These are phyloP conservation scores for Chrysolina oricalcia DNA, from an alignment of 2,888 invertebrate species.

Conservation along the genomic window DNA sequence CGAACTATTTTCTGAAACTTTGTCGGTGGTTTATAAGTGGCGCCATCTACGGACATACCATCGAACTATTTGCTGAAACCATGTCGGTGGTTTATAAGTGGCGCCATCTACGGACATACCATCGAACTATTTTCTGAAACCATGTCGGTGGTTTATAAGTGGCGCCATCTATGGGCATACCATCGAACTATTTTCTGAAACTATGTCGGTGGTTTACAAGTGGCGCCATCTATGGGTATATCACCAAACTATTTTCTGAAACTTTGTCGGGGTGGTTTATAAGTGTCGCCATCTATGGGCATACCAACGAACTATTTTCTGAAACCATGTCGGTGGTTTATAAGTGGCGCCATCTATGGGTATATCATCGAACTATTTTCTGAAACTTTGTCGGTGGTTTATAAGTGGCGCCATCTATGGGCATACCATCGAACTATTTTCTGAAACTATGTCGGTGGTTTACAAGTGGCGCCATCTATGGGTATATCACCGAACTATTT, in stretches of 20 bases:
- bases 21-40: neutral
- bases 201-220: neutral
- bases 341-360: neutral
- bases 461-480: neutral
- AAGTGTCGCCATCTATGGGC: neutral
- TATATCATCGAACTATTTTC: neutral
- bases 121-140: neutral
- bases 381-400: neutral
- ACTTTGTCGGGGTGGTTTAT: neutral
- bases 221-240: neutral
- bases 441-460: neutral
- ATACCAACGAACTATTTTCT: neutral
- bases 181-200: neutral
- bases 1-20: neutral
- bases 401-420: neutral
- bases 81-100: neutral
- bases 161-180: neutral
- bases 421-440: neutral
- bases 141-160: neutral
- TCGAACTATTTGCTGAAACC: neutral
- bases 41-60: neutral
- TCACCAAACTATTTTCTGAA: neutral
- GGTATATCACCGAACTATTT: neutral
- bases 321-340: neutral
- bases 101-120: neutral